Evolutionary conservation across 2,113 vertebrate species (phyloP), one percentile per base, ranked within the genome.

Genomic region (Ciconia maguari): DNA sequence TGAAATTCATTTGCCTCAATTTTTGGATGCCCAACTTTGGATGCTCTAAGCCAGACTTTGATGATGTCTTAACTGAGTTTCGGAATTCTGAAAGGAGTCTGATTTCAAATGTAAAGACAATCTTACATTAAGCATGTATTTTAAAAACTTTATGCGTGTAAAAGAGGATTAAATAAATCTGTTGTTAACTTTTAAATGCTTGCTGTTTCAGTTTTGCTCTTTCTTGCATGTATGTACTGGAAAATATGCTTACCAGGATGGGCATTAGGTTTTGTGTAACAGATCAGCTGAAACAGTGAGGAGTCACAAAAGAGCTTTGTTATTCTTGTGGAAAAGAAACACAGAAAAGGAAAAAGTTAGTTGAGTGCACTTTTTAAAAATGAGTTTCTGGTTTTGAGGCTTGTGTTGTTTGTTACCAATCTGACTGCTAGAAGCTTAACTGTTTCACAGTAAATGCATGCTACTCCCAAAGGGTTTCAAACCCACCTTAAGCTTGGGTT

Each of bases 141-240:
- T 90, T 81, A 36, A 72, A 75, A 76, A 61, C 19, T 27, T 52
- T 1, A 34, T 11, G 8, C 85, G 41, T 95, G 77, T 92, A 72
- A 78, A 75, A 82, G 80, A 94, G 52, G 41, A 93, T 92, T 49
- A 69, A 96, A 93, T 94, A 93, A 94, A 95, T 26, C 77, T 54
- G 6, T 46, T 76, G 18, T 49, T 82, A n/a, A 83, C 48, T 89
- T 94, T 52, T 79, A 58, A 34, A 26, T 70, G 52, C 32, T 54
- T 64, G 5, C 51, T 86, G 55, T 42, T 62, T 32, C 55, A 26
- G 32, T 74, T 32, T 60, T 69, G 22, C 46, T 89, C 44, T 65
- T 85, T 24, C 38, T 68, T 85, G 46, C 26, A 4, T 54, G 34
- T 30, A 2, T 54, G 13, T 41, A 15, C 46, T 78, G 58, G 57